Percentiles rank a stretch among this genome's conserved stretches.
These are phyloP conservation scores for Oncorhynchus kisutch DNA, from an alignment of 2,113 vertebrate genomes.

Conservation along the genomic window DNA sequence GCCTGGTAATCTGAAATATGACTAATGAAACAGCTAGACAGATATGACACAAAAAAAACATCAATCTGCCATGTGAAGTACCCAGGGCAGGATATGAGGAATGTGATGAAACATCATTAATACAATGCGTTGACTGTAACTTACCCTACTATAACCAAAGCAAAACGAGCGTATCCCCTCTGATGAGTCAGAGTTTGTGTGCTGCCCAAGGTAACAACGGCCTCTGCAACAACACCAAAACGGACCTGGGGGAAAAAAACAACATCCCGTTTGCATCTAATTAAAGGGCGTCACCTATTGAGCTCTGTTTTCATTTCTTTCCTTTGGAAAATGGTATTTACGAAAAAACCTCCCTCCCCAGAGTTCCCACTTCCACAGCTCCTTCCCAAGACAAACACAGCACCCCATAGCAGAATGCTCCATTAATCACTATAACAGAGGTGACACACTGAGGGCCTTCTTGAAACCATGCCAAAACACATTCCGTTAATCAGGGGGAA, in stretches of 20 bases:
- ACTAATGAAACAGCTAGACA: not conserved
- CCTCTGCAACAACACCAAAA: not conserved
- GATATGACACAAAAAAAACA: not conserved
- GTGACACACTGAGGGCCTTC: conserved; percentile 18
- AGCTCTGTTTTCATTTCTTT: conserved; percentile 44
- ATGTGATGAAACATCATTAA: not conserved
- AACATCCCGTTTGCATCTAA: conserved; percentile 37
- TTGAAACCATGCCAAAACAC: conserved; percentile 40
- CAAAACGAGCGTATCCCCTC: not conserved
- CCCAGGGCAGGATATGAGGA: conserved; percentile 9
- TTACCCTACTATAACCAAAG: not conserved
- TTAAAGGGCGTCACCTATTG: conserved; percentile 24
- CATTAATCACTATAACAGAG: conserved; percentile 42
- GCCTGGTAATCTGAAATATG: conserved; percentile 8
- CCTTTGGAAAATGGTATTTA: conserved; percentile 40
- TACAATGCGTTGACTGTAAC: conserved; percentile 9
- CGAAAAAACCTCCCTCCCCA: conserved; percentile 24
- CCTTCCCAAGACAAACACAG: conserved; percentile 57
- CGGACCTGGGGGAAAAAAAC: not conserved
- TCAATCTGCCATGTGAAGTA: conserved; percentile 16
- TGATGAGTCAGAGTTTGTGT: not conserved
- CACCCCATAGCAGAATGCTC: conserved; percentile 31
- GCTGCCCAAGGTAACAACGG: conserved; percentile 3
- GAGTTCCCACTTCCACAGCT: conserved; percentile 33
- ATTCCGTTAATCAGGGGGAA: conserved; percentile 35